Evolutionary conservation across 2,888 invertebrate genomes (phyloP).

Genomic region (Nomada hirtipes): DNA sequence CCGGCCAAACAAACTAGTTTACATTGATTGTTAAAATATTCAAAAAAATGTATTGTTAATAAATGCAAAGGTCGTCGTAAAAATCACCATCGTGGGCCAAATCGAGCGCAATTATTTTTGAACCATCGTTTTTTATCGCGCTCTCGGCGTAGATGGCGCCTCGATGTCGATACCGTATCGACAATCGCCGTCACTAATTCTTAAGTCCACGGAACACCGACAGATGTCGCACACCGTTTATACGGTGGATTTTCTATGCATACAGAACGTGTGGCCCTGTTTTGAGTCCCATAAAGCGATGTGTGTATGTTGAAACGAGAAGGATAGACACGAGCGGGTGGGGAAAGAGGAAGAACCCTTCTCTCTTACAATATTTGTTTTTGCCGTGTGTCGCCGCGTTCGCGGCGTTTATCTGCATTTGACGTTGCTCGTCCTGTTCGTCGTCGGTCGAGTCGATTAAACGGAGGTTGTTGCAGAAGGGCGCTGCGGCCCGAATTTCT

Average conservation of each 20-base stretch:
- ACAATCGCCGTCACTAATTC: not conserved
- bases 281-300: not conserved
- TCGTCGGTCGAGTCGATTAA: not conserved
- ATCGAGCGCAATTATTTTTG: not conserved
- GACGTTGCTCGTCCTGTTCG: constrained; percentile 12
- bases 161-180: constrained; percentile 1
- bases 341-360: not conserved
- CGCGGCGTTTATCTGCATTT: constrained; percentile 25
- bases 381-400: constrained; percentile 39
- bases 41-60: not conserved
- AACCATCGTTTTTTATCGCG: not conserved
- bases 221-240: not conserved
- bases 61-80: not conserved
- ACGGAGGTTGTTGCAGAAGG: constrained; percentile 16
- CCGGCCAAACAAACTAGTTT: not conserved
- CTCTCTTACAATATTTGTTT: constrained; percentile 44
- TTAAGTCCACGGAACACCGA: not conserved
- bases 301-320: not conserved
- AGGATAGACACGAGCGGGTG: not conserved
- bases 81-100: not conserved
- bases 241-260: not conserved
- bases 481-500: constrained; percentile 34
- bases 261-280: constrained; percentile 3
- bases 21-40: not conserved
- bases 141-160: not conserved